Conservation (phyloP, 2,888 invertebrate genomes). For the Leptothorax acervorum region DNA sequence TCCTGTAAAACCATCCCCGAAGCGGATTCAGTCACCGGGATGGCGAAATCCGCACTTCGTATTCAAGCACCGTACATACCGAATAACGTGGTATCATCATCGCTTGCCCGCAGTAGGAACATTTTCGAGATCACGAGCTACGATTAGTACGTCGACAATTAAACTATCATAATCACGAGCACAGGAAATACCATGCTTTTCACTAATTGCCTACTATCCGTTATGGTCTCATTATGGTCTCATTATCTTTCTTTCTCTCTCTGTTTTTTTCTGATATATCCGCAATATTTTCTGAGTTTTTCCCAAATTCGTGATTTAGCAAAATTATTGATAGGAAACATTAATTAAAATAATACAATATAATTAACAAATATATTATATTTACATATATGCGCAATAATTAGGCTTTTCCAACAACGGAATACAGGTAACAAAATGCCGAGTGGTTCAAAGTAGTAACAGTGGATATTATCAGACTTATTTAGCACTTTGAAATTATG, state of each 20-base stretch:
- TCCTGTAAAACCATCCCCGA: constrained; percentile 64
- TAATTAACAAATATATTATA: neutral
- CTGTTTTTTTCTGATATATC: no score
- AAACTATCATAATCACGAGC: constrained; percentile 42
- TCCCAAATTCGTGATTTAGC: neutral
- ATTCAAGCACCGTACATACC: constrained; percentile 63
- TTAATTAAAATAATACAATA: neutral
- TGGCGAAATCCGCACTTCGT: constrained; percentile 59
- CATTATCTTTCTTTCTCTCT: no score
- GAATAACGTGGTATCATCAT: constrained; percentile 54
- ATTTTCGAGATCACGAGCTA: constrained; percentile 22
- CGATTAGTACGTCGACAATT: constrained; percentile 42
- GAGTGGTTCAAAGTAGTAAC: neutral
- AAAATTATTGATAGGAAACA: neutral
- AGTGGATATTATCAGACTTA: neutral
- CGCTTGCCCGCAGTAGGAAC: constrained; percentile 16
- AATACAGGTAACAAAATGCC: neutral
- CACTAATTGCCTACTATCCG: neutral
- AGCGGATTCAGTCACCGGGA: constrained; percentile 61
- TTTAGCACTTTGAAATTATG: neutral
- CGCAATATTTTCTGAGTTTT: neutral
- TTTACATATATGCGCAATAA: neutral
- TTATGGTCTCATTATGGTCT: neutral
- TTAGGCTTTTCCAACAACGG: neutral
- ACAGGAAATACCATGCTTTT: neutral